These are phyloP conservation scores for Leistus spinibarbis DNA, from an alignment of 2,888 invertebrate genomes.

Conservation along the genomic window DNA sequence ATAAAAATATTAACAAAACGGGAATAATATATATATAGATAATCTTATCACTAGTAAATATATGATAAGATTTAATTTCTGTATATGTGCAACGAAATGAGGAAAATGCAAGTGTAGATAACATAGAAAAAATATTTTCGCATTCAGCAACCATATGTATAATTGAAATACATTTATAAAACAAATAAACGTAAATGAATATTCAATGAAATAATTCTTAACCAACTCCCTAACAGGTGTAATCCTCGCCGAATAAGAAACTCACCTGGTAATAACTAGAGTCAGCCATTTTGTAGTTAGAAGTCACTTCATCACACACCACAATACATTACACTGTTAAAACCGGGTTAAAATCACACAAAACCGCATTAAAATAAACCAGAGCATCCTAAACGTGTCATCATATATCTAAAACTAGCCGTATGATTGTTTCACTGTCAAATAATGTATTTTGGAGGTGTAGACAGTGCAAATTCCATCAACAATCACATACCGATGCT, in stretches of 20 bases:
- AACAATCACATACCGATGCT: slow-evolving; percentile 44
- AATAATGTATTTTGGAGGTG: slow-evolving; percentile 25
- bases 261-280: slow-evolving; percentile 70
- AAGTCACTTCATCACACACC: slow-evolving; percentile 49
- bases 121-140: background rate
- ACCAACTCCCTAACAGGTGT: slow-evolving; percentile 31
- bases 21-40: background rate
- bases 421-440: background rate
- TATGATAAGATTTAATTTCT: background rate
- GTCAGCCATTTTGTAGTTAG: slow-evolving; percentile 65
- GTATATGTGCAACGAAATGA: background rate
- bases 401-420: slow-evolving; percentile 13
- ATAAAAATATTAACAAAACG: background rate
- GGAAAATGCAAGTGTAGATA: background rate
- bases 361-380: slow-evolving; percentile 13
- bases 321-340: slow-evolving; percentile 31
- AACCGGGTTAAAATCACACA: slow-evolving; percentile 19
- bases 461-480: slow-evolving; percentile 38
- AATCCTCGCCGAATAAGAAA: slow-evolving; percentile 41
- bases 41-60: background rate
- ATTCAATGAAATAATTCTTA: background rate
- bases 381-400: slow-evolving; percentile 21
- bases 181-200: background rate
- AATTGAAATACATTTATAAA: too few species aligned
- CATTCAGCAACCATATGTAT: too few species aligned